Evolutionary conservation across 2,113 vertebrate species (phyloP).

Genomic region (Haliaeetus leucogaster): DNA sequence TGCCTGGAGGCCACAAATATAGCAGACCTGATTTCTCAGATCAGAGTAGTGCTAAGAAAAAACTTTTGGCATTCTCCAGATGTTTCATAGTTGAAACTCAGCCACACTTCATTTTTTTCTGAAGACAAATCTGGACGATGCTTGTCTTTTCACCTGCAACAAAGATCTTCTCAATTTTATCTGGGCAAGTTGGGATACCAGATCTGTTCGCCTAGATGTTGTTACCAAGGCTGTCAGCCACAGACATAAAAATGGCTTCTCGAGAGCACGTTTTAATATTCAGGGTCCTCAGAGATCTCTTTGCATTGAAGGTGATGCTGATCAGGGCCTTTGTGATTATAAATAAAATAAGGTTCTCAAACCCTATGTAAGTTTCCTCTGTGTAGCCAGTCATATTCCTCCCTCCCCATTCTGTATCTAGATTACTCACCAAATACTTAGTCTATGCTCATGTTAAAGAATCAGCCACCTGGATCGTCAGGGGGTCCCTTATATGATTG

Average conservation of each 20-base stretch:
- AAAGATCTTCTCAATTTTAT: neutral
- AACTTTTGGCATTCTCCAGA: neutral
- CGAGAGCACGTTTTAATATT: neutral
- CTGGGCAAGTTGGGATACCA: neutral
- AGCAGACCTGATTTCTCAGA: neutral
- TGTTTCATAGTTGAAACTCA: slow-evolving; percentile 4
- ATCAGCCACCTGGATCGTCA: neutral
- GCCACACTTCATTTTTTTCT: neutral
- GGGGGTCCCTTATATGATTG: neutral
- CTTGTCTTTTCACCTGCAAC: neutral
- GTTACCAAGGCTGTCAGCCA: neutral
- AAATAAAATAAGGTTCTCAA: neutral
- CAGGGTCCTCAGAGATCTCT: neutral
- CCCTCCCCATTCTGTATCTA: neutral
- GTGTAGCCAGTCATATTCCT: neutral
- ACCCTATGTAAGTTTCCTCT: neutral
- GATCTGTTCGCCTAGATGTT: neutral
- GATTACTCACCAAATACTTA: neutral
- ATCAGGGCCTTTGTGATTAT: neutral
- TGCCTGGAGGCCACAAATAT: neutral
- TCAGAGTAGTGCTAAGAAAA: neutral
- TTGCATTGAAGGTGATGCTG: neutral
- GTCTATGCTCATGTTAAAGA: neutral
- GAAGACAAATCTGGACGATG: neutral
- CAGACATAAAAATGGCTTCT: neutral